These are phyloP conservation scores for Bubalus kerabau DNA, from an alignment of 2,113 vertebrate genomes.

Conservation along the genomic window DNA sequence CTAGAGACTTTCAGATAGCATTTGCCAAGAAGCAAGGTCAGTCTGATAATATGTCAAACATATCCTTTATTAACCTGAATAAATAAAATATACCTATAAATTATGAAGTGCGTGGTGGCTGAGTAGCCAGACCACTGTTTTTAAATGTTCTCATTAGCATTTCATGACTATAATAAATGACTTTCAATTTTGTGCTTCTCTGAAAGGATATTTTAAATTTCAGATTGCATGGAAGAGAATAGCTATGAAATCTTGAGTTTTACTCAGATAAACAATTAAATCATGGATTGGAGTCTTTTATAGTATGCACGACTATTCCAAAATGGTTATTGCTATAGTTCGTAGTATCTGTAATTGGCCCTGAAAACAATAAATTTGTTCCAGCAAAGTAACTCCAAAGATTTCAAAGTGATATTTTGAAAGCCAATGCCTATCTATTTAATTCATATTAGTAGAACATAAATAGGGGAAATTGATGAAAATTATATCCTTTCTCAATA, in stretches of 20 bases:
- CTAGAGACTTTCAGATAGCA: constrained; percentile 63
- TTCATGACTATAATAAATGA: constrained; percentile 16
- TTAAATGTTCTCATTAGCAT: constrained; percentile 24
- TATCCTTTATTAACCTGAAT: constrained; percentile 68
- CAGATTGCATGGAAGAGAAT: not conserved
- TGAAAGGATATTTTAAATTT: constrained; percentile 14
- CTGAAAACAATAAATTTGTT: constrained; percentile 18
- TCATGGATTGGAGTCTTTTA: not conserved
- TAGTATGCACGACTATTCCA: not conserved
- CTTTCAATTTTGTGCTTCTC: constrained; percentile 14
- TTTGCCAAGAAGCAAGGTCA: constrained; percentile 77
- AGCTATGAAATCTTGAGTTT: not conserved
- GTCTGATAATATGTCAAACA: constrained; percentile 52
- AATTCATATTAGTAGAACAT: constrained; percentile 8
- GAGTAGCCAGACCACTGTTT: not conserved
- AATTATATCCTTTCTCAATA: not conserved
- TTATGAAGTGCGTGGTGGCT: not conserved
- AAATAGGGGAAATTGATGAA: constrained; percentile 1
- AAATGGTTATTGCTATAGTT: not conserved
- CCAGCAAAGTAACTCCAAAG: constrained; percentile 22
- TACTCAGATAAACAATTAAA: not conserved
- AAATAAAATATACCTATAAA: constrained; percentile 50
- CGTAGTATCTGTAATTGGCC: not conserved
- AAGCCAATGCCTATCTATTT: not conserved
- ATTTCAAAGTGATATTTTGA: constrained; percentile 17